These are phyloP conservation scores for Gracilinanus agilis DNA, from an alignment of 2,113 vertebrate genomes.

Conservation along the genomic window DNA sequence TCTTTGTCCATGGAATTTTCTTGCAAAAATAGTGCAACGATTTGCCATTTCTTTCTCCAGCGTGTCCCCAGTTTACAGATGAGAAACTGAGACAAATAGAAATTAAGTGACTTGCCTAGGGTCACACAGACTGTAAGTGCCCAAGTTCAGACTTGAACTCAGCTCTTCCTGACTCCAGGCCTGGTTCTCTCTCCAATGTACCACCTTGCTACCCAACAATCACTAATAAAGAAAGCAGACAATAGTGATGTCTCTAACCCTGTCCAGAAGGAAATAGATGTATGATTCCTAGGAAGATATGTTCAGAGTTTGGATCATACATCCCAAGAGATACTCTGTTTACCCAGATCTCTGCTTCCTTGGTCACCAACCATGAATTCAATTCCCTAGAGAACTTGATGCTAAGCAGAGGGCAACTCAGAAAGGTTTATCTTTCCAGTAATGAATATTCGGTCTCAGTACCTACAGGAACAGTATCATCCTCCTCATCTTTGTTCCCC, in stretches of 20 bases:
- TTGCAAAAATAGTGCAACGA: too few relatives aligned
- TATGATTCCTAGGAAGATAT: neutral
- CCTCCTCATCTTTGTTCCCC: neutral
- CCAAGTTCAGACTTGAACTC: too few relatives aligned
- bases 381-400: neutral
- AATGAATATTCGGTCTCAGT: neutral
- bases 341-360: neutral
- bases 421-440: neutral
- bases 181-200: too few relatives aligned
- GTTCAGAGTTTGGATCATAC: neutral
- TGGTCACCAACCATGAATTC: neutral
- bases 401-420: neutral
- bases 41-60: too few relatives aligned
- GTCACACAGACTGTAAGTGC: too few relatives aligned
- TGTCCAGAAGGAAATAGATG: neutral
- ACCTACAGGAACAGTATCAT: neutral
- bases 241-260: neutral
- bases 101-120: too few relatives aligned
- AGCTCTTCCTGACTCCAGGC: too few relatives aligned
- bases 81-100: too few relatives aligned
- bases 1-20: too few relatives aligned
- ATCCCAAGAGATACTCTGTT: neutral
- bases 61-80: too few relatives aligned
- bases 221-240: neutral
- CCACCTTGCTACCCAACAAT: neutral